A percentile compares a stretch with the other conserved stretches of the same genome.
Evolutionary conservation across 2,797 vertebrate species (phyloP).

Genomic region (Lemur catta): DNA sequence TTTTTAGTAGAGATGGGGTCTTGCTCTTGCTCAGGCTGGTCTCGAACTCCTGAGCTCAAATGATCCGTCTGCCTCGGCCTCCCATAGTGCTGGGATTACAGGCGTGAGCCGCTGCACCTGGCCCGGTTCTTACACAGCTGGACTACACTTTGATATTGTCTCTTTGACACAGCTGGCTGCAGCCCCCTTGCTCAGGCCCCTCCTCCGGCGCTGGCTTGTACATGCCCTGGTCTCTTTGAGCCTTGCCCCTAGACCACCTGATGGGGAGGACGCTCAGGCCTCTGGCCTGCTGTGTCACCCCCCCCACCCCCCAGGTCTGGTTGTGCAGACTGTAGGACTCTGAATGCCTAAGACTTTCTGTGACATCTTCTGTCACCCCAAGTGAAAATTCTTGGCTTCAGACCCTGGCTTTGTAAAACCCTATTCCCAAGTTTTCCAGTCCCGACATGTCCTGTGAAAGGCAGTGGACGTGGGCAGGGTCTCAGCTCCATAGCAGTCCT

Average conservation of each 20-base stretch:
- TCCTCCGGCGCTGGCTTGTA: fast-evolving
- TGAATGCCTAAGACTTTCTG: background rate
- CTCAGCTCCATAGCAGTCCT: background rate
- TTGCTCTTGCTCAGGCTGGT: too few relatives aligned
- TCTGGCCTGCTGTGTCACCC: background rate
- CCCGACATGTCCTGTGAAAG: background rate
- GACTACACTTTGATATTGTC: background rate
- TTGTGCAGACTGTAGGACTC: background rate
- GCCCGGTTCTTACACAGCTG: background rate
- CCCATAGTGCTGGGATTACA: too few relatives aligned
- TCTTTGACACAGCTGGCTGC: fast-evolving
- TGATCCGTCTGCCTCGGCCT: too few relatives aligned
- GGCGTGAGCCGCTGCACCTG: too few relatives aligned
- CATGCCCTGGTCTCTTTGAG: background rate
- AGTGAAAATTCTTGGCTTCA: background rate
- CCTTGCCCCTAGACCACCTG: background rate
- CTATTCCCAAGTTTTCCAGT: background rate
- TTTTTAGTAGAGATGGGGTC: too few relatives aligned
- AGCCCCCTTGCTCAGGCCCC: background rate
- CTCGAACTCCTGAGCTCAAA: too few relatives aligned
- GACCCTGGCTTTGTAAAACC: background rate
- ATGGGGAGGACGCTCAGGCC: background rate
- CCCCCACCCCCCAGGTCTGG: background rate
- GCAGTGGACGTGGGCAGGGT: background rate
- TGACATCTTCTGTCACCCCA: too few relatives aligned